phyloP scores from a whole-genome alignment of 2,888 invertebrate species.

The Andrena praecox region DNA sequence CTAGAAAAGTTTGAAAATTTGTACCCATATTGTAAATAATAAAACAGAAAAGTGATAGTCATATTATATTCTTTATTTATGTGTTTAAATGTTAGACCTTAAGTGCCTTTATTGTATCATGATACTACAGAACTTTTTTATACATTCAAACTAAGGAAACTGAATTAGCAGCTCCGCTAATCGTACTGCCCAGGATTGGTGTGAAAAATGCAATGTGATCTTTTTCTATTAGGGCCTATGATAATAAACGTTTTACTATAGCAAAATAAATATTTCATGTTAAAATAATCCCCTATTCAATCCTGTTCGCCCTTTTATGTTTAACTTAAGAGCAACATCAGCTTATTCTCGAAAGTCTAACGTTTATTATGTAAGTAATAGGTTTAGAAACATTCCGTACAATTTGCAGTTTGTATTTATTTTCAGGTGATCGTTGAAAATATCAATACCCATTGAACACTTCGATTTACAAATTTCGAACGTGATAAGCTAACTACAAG shows the following conservation, averaged over 20 bases:
- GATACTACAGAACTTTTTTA: constrained; percentile 60
- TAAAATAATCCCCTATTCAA: neutral
- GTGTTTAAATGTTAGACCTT: constrained; percentile 64
- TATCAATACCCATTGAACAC: constrained; percentile 47
- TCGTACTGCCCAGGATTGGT: constrained; percentile 57
- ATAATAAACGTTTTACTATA: constrained; percentile 45
- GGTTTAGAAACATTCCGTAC: neutral
- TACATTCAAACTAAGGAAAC: constrained; percentile 46
- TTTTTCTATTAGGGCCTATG: constrained; percentile 62
- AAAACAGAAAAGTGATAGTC: constrained; percentile 61
- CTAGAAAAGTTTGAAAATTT: constrained; percentile 33
- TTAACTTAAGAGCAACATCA: no score
- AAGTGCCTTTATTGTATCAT: constrained; percentile 73
- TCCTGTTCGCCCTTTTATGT: neutral
- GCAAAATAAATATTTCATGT: neutral
- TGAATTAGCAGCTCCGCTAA: constrained; percentile 53
- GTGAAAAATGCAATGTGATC: constrained; percentile 64
- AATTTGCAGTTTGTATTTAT: constrained; percentile 45
- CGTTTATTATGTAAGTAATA: neutral
- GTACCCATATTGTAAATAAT: constrained; percentile 66
- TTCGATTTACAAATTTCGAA: constrained; percentile 44
- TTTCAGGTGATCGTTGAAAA: constrained; percentile 45
- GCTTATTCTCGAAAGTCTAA: no score
- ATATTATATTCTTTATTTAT: constrained; percentile 64
- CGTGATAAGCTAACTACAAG: constrained; percentile 46